Conservation (phyloP, 2,113 vertebrate genomes). For the Passer domesticus region DNA sequence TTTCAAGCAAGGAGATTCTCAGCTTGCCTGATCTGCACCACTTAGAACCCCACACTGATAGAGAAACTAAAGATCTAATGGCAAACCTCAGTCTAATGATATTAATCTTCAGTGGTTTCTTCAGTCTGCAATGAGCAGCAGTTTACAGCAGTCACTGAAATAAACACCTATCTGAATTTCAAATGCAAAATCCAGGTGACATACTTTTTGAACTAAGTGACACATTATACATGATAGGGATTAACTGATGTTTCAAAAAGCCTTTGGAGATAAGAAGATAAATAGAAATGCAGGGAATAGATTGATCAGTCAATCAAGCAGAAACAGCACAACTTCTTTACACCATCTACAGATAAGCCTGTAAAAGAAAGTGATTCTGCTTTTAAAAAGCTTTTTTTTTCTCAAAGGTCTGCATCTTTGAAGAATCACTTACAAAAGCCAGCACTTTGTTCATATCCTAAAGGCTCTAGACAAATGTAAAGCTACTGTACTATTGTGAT, state of each 20-base stretch:
- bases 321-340: not conserved
- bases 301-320: not conserved
- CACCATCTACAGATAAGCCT: not conserved
- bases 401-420: not conserved
- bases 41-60: not conserved
- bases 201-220: not conserved
- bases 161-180: not conserved
- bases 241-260: not conserved
- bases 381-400: not conserved
- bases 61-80: not conserved
- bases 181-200: not conserved
- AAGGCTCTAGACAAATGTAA: not conserved
- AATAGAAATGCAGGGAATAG: not conserved
- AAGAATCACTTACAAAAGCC: not conserved
- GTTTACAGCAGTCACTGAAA: not conserved
- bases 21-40: not conserved
- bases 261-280: not conserved
- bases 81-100: not conserved
- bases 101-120: not conserved
- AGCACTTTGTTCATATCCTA: not conserved
- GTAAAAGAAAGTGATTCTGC: not conserved
- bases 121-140: not conserved
- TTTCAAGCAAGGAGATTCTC: not conserved
- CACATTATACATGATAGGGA: not conserved
- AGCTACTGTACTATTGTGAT: not conserved